Evolutionary conservation across 2,113 vertebrate genomes (phyloP).

Genomic region (Tetraodon nigroviridis): DNA sequence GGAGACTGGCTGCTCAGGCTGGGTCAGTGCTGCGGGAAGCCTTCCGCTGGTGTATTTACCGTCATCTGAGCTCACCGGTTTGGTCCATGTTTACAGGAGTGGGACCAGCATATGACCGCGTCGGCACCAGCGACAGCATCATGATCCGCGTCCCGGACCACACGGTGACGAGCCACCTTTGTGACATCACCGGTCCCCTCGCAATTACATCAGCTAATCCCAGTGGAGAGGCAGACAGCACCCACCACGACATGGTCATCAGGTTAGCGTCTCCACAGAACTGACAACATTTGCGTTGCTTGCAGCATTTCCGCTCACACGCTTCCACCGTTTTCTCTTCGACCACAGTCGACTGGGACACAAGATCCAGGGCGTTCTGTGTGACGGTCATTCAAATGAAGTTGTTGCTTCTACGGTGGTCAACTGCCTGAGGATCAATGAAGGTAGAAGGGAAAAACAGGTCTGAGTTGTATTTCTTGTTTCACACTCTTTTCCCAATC

Average conservation of each 20-base stretch:
- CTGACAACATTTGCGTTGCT: neutral
- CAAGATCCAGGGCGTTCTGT: conserved; percentile 85
- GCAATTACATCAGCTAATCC: conserved; percentile 89
- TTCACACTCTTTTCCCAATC: neutral
- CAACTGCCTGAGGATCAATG: conserved; percentile 82
- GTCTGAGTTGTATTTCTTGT: neutral
- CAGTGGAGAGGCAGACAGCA: conserved; percentile 85
- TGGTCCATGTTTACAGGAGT: conserved; percentile 67
- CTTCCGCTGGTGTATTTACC: neutral
- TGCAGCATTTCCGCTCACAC: neutral
- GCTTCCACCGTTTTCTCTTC: neutral
- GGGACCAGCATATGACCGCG: conserved; percentile 80
- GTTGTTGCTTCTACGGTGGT: conserved; percentile 84
- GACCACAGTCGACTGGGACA: conserved; percentile 78
- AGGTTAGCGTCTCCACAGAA: conserved; percentile 64
- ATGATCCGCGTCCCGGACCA: conserved; percentile 90
- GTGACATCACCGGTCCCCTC: conserved; percentile 82
- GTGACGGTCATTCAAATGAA: conserved; percentile 85
- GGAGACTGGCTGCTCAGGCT: conserved; percentile 83
- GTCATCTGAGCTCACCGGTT: neutral
- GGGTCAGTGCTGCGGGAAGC: conserved; percentile 60
- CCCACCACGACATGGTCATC: conserved; percentile 86
- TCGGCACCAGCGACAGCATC: conserved; percentile 86
- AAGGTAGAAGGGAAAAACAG: conserved; percentile 68
- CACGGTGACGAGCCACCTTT: conserved; percentile 80